Evolutionary conservation across 2,113 vertebrate genomes (phyloP), one percentile per base, ranked within the genome.

Genomic region (Columbina picui): DNA sequence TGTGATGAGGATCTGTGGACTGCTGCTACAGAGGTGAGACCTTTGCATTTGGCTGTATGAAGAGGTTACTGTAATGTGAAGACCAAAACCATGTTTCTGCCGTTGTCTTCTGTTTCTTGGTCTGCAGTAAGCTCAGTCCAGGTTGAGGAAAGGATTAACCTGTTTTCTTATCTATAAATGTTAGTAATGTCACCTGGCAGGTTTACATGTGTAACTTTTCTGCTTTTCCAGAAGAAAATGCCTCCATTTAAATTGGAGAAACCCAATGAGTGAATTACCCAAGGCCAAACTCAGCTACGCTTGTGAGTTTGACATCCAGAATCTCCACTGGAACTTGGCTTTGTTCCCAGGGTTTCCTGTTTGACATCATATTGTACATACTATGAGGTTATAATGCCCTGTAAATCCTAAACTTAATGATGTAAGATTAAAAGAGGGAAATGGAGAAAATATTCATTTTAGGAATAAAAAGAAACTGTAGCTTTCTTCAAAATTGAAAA

Each of bases 401-500:
- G 36, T 70, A 86, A 88, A 50, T 64, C 3, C 7, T 87, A 78
- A 91, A 61, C 19, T 43, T 90, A 90, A 86, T 85, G 41, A 88
- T 90, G 64, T 84, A 79, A 93, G 43, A 77, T 88, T 88, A 83
- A 94, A 94, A 12, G 22, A 32, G 47, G 32, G 21, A 89, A 80
- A 84, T 1, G 12, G 60, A 67, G 55, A 79, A 81, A 92, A 84
- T 61, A 64, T 78, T 68, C 12, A 25, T 89, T 18, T 71, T 86
- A 32, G 52, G 77, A 80, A 77, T 52, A 67, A 77, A 27, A 9
- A 84, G 32, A 74, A 86, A 26, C 12, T 73, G 39, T 90, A 89
- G 45, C 63, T 93, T 55, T 59, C 50, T 80, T 93, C 34, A 36
- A 60, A 57, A 63, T 38, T n/a, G 50, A 47, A 93, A 76, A 21